Evolutionary conservation across 1,140 invertebrate species (phyloP), one percentile per base, ranked within the genome.

Genomic region (Nephotettix cincticeps): DNA sequence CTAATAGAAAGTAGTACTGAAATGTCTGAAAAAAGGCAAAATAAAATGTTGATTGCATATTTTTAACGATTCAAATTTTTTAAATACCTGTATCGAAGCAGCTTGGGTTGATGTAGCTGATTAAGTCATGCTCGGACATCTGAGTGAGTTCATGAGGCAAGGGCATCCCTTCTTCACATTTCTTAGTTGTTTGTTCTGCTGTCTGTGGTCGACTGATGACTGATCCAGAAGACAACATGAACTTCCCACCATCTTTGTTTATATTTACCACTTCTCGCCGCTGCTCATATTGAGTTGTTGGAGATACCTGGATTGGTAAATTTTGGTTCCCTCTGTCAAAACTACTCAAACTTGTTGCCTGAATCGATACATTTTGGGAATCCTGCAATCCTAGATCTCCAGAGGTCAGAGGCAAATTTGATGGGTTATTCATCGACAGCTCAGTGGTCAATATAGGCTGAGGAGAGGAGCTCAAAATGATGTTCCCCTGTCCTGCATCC

Each of bases 31-130:
- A n/a, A n/a, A n/a, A n/a, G n/a, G n/a, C n/a, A n/a, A n/a, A n/a
- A n/a, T n/a, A n/a, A n/a, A n/a, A n/a, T n/a, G n/a, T n/a, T n/a
- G n/a, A n/a, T n/a, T n/a, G n/a, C n/a, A n/a, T n/a, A n/a, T n/a
- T n/a, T n/a, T n/a, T n/a, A n/a, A n/a, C n/a, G n/a, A n/a, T n/a
- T n/a, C n/a, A n/a, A n/a, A n/a, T n/a, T n/a, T n/a, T 36, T 36
- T 36, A 36, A 14, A 6, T 71, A 90, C 88, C 87, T 86, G 90
- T 89, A 82, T 93, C 91, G 77, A 94, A 94, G 79, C 90, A 92
- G 81, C 88, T 92, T 17, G 92, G 90, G 84, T 94, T 93, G 64
- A 94, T 94, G 78, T 93, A 92, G 78, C 89, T 93, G 61, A 94
- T 85, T 69, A 94, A 84, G 83, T 94, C 92, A 79, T 90, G 90